Base-by-base conservation (phyloP, 2,888 invertebrate species). In the Luperina testacea region DNA sequence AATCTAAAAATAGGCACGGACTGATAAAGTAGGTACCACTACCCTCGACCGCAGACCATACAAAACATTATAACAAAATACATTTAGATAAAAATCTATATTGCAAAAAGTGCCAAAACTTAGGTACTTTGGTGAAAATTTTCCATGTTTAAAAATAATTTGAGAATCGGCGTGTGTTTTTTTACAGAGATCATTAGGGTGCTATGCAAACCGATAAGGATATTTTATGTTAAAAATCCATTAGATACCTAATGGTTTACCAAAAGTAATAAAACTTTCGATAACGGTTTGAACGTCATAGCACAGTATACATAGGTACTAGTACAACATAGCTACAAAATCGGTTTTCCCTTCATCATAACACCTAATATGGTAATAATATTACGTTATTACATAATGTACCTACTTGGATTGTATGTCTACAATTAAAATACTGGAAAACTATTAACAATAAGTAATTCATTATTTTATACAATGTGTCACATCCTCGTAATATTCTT, bases 1-100 rank as follows among this genome's bases (percentile, higher is more conserved):
- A 81, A 81, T 82, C 83, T 85, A 77, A 85, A 83, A 85, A 85
- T 85, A 85, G 65, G 67, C 72, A n/a, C n/a, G n/a, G 59, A 42
- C 63, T 74, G 71, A 65, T 77, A 75, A 77, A 83, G 63, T 32
- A 32, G 32, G 32, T 73, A 85, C 70, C 72, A 85, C 38, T 32
- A 77, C 71, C 67, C 38, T 68, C 53, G 72, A 42, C 69, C 53
- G 42, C 61, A 76, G 61, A 83, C 75, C 51, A 65, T 65, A 51
- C 27, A 27, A 59, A 69, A 78, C 42, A 45, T 64, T 64, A 64
- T 71, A 71, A 17, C n/a, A 11, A 64, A 64, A 71, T 71, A 38
- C 71, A 71, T 68, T 53, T 61, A n/a, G 81, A 81, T 67, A 67
- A 81, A 81, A 59, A 74, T 74, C 72, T 64, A 48, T n/a, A 61